Evolutionary conservation across 2,888 invertebrate genomes (phyloP), one percentile per base, ranked within the genome.

Genomic region (Meteorus colon): DNA sequence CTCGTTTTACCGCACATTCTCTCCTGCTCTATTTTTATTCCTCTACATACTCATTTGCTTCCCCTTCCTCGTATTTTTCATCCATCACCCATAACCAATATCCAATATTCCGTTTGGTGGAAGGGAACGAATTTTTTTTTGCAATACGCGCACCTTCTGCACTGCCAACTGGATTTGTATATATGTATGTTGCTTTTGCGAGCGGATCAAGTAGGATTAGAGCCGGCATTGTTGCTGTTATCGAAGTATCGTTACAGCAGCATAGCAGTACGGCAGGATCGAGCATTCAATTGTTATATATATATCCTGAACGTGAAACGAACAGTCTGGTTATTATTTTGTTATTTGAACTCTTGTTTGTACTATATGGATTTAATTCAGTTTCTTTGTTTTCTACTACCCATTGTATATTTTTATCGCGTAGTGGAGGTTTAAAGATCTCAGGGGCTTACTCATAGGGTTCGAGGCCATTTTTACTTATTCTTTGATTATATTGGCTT

Each of bases 131-230:
- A 84, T 82, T 85, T 85, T 84, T 85, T 84, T 34, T 34, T 2
- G 80, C 85, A 82, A 82, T 79, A 84, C 82, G 80, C 86, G 80
- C 86, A 86, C 86, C 87, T 87, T 84, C 75, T 81, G 79, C 82
- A 79, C 72, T 63, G 63, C 51, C 29, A 72, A 65, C 72, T 63
- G 48, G 41, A 65, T 72, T 62, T 59, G 24, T 37, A 70, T 48
- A 45, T 19, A 55, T 19, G n/a, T 48, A 6, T 48, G 48, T 5
- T 19, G 19, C 27, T 77, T 77, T 74, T 74, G 71, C 77, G 77
- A 73, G 10, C 19, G 63, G 72, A 72, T 72, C 72, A 72, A 51
- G 62, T 63, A 27, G 72, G 70, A 70, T 70, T 70, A 70, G 27
- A 41, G 60, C 60, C 6, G 34, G 70, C 41, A 72, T 72, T 72